These are phyloP conservation scores for Corythaeola cristata DNA, from an alignment of 2,113 vertebrate genomes.

Conservation along the genomic window DNA sequence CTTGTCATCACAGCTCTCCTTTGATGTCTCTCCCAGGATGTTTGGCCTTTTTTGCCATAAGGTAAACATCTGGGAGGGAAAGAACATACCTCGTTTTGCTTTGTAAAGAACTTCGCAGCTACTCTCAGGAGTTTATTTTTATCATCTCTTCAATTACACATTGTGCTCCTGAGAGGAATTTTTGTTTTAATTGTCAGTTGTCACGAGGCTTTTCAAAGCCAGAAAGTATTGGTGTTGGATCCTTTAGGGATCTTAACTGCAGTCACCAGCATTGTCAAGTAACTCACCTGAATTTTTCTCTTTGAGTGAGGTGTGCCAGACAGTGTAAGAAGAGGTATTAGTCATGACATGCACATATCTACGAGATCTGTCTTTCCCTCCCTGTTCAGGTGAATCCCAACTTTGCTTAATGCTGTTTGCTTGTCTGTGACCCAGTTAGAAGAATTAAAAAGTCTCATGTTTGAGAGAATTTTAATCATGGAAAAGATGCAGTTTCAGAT, in stretches of 20 bases:
- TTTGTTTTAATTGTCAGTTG: slow-evolving; percentile 4
- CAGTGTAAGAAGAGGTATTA: background rate
- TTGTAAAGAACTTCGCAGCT: background rate
- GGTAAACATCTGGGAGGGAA: background rate
- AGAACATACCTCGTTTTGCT: background rate
- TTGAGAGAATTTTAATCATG: background rate
- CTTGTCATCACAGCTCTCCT: background rate
- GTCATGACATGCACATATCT: background rate
- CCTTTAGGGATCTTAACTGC: background rate
- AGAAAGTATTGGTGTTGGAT: background rate
- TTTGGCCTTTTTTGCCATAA: background rate
- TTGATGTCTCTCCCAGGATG: background rate
- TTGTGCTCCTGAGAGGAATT: background rate
- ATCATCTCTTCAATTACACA: background rate
- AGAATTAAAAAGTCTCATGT: background rate
- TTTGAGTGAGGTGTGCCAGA: background rate
- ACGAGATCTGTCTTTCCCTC: background rate
- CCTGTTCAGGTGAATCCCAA: background rate
- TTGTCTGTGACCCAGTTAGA: background rate
- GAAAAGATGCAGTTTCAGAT: background rate
- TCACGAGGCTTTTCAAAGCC: background rate
- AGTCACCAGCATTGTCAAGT: background rate
- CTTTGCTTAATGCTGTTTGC: background rate
- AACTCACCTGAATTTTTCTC: background rate
- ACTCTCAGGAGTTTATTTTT: background rate